Evolutionary conservation across 2,797 vertebrate species (phyloP), one percentile per base, ranked within the genome.

Genomic region (Orientallactaga sibirica): DNA sequence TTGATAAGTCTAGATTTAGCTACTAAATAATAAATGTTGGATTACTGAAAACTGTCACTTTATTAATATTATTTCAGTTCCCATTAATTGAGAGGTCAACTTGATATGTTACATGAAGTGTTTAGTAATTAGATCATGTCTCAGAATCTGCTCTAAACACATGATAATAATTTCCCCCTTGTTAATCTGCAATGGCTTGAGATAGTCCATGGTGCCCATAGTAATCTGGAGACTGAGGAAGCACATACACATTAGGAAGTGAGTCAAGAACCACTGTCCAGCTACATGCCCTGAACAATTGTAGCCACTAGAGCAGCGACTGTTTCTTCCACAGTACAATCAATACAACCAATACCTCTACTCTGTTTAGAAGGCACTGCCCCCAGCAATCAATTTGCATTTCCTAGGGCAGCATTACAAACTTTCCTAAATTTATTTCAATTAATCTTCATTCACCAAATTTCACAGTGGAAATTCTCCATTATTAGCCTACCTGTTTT

Each of bases 71-170:
- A 88, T 71, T 89, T 9, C 5, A 19, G 7, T 81, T 89, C 5
- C 16, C 74, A 43, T 58, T 82, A 92, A 27, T 75, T 71, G 61
- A 64, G 93, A 70, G 7, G 0, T 75, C 24, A 76, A 58, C 41
- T 94, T 88, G 20, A 73, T 86, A 74, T 68, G 43, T 92, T 68
- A 91, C 70, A 83, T 74, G 5, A 73, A 80, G 70, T 91, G 6
- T 84, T 78, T 67, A 87, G 18, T 58, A 27, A 91, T 74, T 24
- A 93, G 0, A 1, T 75, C 3, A 74, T n/a, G 91, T 78, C 33
- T 87, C 41, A 92, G 70, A 89, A 68, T 66, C n/a, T 76, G 68
- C 3, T 94, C 12, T 82, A 82, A 91, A 29, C 14, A 94, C 85
- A 55, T 71, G 4, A 74, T 87, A 91, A 58, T 18, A 58, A 20